Evolutionary conservation across 2,113 vertebrate genomes (phyloP).

Genomic region (Haemorhous mexicanus): DNA sequence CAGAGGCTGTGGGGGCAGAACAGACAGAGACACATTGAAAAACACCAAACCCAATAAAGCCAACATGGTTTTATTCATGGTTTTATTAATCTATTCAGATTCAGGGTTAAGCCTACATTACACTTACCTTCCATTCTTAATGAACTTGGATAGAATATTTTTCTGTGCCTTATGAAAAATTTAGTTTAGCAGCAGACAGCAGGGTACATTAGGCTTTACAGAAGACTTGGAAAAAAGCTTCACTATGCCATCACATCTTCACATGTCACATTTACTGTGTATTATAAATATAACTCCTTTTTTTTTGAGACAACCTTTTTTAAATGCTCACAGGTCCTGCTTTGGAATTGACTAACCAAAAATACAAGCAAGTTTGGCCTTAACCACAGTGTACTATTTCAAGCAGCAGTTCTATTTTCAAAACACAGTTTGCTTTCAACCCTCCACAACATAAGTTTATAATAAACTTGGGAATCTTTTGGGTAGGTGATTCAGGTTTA

Average conservation of each 20-base stretch:
- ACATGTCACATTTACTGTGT: neutral
- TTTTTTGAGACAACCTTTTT: neutral
- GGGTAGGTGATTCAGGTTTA: neutral
- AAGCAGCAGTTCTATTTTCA: neutral
- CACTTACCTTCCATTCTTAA: neutral
- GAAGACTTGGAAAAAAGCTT: neutral
- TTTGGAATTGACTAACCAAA: neutral
- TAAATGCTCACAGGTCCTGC: neutral
- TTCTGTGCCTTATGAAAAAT: neutral
- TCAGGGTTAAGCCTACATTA: neutral
- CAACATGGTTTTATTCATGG: neutral
- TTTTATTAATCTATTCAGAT: neutral
- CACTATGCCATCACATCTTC: neutral
- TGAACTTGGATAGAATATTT: neutral
- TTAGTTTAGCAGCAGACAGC: neutral
- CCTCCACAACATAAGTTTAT: neutral
- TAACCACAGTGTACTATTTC: neutral
- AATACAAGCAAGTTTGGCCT: neutral
- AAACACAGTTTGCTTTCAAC: neutral
- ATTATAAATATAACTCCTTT: neutral
- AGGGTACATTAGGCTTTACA: neutral
- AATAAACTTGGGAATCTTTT: neutral
- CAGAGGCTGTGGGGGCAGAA: conserved; percentile 84
- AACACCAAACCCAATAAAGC: neutral
- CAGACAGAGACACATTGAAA: neutral